phyloP scores from a whole-genome alignment of 1,140 invertebrate species.

The Steinernema feltiae region DNA sequence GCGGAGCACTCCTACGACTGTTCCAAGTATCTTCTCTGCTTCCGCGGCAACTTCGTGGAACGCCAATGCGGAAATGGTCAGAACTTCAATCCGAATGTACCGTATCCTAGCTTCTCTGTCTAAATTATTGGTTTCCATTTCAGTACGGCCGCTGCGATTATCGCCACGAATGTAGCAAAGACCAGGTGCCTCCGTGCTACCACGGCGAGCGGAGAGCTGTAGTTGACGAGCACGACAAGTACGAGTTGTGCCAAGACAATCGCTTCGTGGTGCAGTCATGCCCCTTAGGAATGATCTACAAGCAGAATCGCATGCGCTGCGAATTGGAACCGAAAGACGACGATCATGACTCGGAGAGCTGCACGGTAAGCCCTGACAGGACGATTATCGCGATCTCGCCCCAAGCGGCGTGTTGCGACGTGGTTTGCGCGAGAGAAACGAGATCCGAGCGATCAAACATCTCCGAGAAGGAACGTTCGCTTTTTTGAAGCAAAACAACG shows the following conservation, averaged over 20 bases:
- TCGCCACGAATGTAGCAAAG: too few relatives aligned
- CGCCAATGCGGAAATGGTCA: neutral
- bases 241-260: neutral
- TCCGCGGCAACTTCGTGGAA: neutral
- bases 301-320: neutral
- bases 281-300: neutral
- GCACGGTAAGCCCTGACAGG: neutral
- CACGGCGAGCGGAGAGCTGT: neutral
- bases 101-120: too few relatives aligned
- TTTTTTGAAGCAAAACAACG: too few relatives aligned
- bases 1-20: neutral
- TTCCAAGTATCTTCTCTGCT: neutral
- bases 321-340: neutral
- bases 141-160: too few relatives aligned
- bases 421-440: too few relatives aligned
- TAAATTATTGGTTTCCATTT: neutral
- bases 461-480: too few relatives aligned
- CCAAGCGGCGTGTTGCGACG: neutral
- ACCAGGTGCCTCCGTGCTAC: neutral
- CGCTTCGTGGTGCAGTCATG: neutral
- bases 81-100: neutral
- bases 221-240: neutral
- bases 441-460: neutral
- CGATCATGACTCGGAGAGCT: neutral
- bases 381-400: neutral